Evolutionary conservation across 1,140 invertebrate species (phyloP), one percentile per base, ranked within the genome.

Genomic region (Saxidomus purpurata): DNA sequence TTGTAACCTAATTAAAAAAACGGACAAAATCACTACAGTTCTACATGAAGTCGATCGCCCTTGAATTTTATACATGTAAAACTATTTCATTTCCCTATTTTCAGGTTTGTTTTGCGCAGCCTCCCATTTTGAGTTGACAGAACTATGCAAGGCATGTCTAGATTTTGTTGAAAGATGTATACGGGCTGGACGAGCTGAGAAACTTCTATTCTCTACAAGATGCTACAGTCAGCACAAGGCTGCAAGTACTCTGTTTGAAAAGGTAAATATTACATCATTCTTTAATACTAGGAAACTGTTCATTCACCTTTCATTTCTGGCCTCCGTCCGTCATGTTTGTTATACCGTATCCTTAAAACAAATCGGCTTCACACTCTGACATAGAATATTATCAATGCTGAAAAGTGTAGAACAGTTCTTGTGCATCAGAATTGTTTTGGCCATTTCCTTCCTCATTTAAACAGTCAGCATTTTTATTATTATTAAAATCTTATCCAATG

Each of bases 31-130:
- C 47, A 11, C 17, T 49, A 17, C 47, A 8, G 8, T 17, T 17
- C 17, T 49, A 49, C 17, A 11, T 19, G 9, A 52, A 49, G 47
- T 17, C 8, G 17, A 49, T 49, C 8, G 8, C 47, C 8, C 17
- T 17, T 11, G 8, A 11, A 17, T 49, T 17, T 49, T 11, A 11
- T 49, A 17, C 17, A 49, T 8, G 8, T 11, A 49, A 49, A 11
- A 49, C 8, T 49, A 11, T 49, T 49, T 17, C 47, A 49, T 81
- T 38, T 59, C 25, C 15, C 4, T 74, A 52, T 34, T 61, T 63
- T 77, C 79, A 81, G 87, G 84, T 76, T 55, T 90, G 52, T 67
- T 84, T 11, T 90, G 89, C 59, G 89, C 77, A 13, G 79, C 89
- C 34, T 36, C 47, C 17, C 85, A 90, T 31, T 90, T 90, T 69